phyloP scores from a whole-genome alignment of 2,888 invertebrate species.

The Eupeodes latifasciatus region DNA sequence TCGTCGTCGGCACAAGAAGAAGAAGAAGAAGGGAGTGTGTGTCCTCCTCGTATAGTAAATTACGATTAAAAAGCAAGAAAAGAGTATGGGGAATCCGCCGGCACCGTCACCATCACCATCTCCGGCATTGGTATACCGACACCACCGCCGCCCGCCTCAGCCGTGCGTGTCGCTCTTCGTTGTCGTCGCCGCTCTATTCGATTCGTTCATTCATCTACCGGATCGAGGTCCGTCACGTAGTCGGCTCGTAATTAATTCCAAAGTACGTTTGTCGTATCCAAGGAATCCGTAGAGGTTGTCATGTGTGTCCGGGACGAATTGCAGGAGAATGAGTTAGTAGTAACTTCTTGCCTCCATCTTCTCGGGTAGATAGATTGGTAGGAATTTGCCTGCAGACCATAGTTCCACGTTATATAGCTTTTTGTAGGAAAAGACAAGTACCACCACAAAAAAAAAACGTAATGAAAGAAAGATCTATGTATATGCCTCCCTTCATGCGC shows the following conservation, averaged over 20 bases:
- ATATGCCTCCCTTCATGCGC: not conserved
- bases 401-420: constrained; percentile 30
- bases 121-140: too few relatives aligned
- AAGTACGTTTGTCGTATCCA: constrained; percentile 40
- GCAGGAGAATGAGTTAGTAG: constrained; percentile 49
- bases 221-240: constrained; percentile 73
- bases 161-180: not conserved
- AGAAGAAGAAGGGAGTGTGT: not conserved
- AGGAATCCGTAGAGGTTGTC: constrained; percentile 56
- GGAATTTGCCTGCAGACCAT: not conserved
- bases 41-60: constrained; percentile 52
- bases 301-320: constrained; percentile 62
- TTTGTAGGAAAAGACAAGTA: constrained; percentile 7
- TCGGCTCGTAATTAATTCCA: constrained; percentile 72
- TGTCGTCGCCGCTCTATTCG: constrained; percentile 24
- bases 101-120: not conserved
- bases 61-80: constrained; percentile 43
- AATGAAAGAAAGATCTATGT: not conserved
- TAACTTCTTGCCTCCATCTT: constrained; percentile 18
- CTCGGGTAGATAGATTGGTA: not conserved
- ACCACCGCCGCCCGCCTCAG: constrained; percentile 1
- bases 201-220: constrained; percentile 72
- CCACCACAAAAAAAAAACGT: not conserved
- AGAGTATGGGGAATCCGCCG: constrained; percentile 29
- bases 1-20: not conserved